Evolutionary conservation across 2,888 invertebrate genomes (phyloP), one percentile per base, ranked within the genome.

Genomic region (Sphecodes monilicornis): DNA sequence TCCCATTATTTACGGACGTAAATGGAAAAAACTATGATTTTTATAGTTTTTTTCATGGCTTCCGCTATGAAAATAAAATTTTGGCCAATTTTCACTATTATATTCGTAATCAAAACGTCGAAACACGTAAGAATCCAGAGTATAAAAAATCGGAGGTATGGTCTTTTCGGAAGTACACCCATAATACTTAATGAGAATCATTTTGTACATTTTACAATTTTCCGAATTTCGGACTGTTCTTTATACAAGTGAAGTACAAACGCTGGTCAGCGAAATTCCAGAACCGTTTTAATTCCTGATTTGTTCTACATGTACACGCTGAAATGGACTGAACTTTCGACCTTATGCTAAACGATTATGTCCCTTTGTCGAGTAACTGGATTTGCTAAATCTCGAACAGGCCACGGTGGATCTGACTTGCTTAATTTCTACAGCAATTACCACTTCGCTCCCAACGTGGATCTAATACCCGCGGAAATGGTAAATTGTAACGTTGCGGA

Each of bases 381-480:
- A 84, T 84, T 76, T 57, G n/a, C 60, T 16, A 26, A 66, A 50
- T 66, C 81, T n/a, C 76, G 54, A 29, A n/a, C 64, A 29, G 32
- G 18, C 76, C 32, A 69, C 57, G 57, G 60, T 60, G 66, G 69
- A 81, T 39, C 32, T 43, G 76, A 70, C 76, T 76, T 50, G 76
- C 81, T 77, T 81, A 60, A 76, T 80, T 76, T 69, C 76, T 22
- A 4, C 41, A 26, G 71, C 46, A 72, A 76, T 83, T 73, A 73
- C 41, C 80, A 36, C 39, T 69, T 50, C 60, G 69, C 73, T 76
- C 60, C 71, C n/a, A 76, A 41, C 76, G 66, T 57, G 26, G 32
- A 70, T 46, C 54, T 36, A 66, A 29, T 57, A 66, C 32, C 32
- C 41, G 36, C 26, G 10, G 3, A 26, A 54, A 36, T 41, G 22